Conservation (phyloP, 1,140 invertebrate species). For the Drosophila baimaii region DNA sequence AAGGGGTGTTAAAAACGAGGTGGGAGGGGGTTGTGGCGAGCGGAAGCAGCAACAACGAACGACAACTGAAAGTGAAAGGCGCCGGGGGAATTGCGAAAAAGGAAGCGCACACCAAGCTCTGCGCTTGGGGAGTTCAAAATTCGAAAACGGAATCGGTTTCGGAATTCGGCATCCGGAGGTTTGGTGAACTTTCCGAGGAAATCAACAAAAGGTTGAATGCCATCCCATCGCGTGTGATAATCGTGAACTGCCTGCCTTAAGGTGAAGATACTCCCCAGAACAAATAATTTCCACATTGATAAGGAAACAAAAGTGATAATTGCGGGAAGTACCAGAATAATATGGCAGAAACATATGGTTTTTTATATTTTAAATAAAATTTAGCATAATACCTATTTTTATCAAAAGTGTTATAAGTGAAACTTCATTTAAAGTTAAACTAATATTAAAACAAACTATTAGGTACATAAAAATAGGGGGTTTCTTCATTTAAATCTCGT, state of each 20-base stretch:
- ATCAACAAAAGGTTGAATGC: conserved; percentile 38
- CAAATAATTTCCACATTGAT: conserved; percentile 2
- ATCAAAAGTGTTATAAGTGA: not conserved
- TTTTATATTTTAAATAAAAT: too few species aligned
- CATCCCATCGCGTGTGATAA: conserved; percentile 26
- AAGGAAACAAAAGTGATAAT: conserved; percentile 3
- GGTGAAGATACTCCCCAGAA: not conserved
- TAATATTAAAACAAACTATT: too few species aligned
- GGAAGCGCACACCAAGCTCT: conserved; percentile 54
- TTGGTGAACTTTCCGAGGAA: conserved; percentile 39
- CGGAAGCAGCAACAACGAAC: conserved; percentile 59
- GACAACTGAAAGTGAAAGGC: conserved; percentile 73
- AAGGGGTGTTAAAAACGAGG: conserved; percentile 10
- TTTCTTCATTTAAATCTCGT: not conserved
- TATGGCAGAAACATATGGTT: not conserved
- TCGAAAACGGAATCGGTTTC: conserved; percentile 25
- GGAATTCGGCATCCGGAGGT: conserved; percentile 17
- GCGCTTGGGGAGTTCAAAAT: conserved; percentile 36
- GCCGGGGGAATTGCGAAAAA: conserved; percentile 49
- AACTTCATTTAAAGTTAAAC: not conserved
- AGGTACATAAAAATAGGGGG: not conserved
- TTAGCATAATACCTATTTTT: too few species aligned
- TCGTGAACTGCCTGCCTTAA: conserved; percentile 3
- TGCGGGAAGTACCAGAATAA: not conserved
- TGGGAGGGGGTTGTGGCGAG: conserved; percentile 30